These are phyloP conservation scores for Vulpes vulpes DNA, from an alignment of 2,113 vertebrate genomes.

Conservation along the genomic window DNA sequence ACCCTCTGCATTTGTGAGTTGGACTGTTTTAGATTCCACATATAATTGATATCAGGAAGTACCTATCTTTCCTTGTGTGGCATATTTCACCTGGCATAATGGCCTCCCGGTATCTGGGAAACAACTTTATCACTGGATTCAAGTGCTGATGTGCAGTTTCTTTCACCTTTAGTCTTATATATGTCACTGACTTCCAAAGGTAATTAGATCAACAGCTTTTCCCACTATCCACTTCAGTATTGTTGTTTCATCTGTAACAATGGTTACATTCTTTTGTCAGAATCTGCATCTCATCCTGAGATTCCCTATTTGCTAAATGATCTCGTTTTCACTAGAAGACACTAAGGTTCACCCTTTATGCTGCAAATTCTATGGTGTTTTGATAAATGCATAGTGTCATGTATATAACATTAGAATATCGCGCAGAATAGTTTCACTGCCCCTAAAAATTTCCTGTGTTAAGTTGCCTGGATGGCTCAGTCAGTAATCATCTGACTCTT, in stretches of 20 bases:
- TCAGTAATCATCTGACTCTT: background rate
- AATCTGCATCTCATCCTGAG: background rate
- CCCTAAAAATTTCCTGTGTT: background rate
- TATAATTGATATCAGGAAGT: background rate
- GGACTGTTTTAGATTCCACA: background rate
- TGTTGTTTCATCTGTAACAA: background rate
- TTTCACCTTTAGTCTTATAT: background rate
- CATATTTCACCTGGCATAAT: background rate
- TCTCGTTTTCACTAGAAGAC: background rate
- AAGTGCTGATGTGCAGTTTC: background rate
- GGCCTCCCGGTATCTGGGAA: background rate
- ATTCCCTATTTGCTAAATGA: background rate
- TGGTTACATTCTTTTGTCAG: background rate
- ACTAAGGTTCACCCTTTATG: background rate
- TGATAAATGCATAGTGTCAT: background rate
- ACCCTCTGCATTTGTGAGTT: background rate
- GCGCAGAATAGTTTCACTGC: background rate
- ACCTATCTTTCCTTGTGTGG: background rate
- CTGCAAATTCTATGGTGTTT: background rate
- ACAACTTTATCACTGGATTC: background rate
- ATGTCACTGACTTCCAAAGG: background rate
- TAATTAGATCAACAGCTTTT: background rate
- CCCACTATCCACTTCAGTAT: background rate
- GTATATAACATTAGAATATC: background rate
- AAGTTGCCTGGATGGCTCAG: background rate